Base-by-base conservation (phyloP, 1,140 invertebrate species). In the Polypedilum pembai region DNA sequence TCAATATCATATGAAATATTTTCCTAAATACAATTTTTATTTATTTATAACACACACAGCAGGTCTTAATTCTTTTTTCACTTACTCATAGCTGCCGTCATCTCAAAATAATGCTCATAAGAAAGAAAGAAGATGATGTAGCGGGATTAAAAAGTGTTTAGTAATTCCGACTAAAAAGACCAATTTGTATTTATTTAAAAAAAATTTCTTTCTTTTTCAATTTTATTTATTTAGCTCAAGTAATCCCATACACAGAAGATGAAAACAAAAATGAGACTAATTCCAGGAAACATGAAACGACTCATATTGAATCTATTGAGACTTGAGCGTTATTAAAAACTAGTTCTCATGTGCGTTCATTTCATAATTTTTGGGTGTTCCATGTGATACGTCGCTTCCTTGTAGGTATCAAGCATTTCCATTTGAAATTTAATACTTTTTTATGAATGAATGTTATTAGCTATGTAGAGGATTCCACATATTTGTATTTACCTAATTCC, bases 281-380 rank as follows among this genome's bases (percentile, higher is more conserved):
- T 56, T 56, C 45, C 45, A 56, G 45, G 45, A 56, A 56, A 56
- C 12, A 56, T 56, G 45, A 56, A 56, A n/a, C 45, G 45, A 56
- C n/a, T 56, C 45, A 56, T 56, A 45, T 45, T 45, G 12, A 12
- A 15, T 15, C 10, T 56, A 56, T 4, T 15, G 4, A 12, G 45
- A 56, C 45, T 1, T 1, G 45, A n/a, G 12, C 15, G n/a, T 56
- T 56, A 56, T 4, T 56, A 56, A 56, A 56, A 56, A 56, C 45
- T 4, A 56, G 45, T 56, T 56, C n/a, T 56, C 12, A 15, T 56
- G 12, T 12, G n/a, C 12, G 12, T 56, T 15, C n/a, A 15, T 15
- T 56, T 56, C 45, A n/a, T 56, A 45, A 45, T 45, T 56, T 56
- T 56, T 56, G 45, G 45, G 45, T 56, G 45, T 56, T 56, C 45